Percentiles rank a stretch among this genome's conserved stretches.
phyloP scores from a whole-genome alignment of 2,797 vertebrate species.

The Synanceia verrucosa region DNA sequence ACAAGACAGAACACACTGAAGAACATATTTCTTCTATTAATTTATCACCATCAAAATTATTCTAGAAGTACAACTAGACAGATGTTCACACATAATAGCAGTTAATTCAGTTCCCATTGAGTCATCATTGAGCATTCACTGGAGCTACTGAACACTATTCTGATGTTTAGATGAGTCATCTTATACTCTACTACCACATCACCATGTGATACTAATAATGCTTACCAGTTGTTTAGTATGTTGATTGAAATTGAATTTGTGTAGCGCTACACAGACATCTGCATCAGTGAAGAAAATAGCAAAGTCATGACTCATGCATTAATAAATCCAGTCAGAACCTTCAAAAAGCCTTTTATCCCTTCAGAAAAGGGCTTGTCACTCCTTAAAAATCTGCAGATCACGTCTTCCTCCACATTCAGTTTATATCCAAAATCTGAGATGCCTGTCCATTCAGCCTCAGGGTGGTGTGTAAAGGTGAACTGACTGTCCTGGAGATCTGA shows the following conservation, averaged over 20 bases:
- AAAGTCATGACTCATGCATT: conserved; percentile 70
- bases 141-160: neutral
- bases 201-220: conserved; percentile 11
- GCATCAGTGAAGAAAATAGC: conserved; percentile 34
- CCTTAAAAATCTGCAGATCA: conserved; percentile 13
- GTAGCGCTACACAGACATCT: conserved; percentile 56
- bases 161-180: neutral
- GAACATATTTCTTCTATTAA: neutral
- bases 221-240: conserved; percentile 70
- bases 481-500: conserved; percentile 63
- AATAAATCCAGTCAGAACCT: conserved; percentile 59
- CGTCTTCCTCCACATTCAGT: conserved; percentile 29
- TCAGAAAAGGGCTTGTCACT: conserved; percentile 10
- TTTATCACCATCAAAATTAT: neutral
- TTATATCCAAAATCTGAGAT: conserved; percentile 54
- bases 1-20: neutral
- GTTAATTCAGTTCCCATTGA: conserved; percentile 5
- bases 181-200: conserved; percentile 1
- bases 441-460: conserved; percentile 55
- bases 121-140: neutral
- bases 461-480: conserved; percentile 62
- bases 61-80: neutral
- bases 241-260: conserved; percentile 41
- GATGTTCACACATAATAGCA: neutral
- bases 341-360: conserved; percentile 24